Evolutionary conservation across 2,888 invertebrate species (phyloP).

Genomic region (Drosophila nigricruria): DNA sequence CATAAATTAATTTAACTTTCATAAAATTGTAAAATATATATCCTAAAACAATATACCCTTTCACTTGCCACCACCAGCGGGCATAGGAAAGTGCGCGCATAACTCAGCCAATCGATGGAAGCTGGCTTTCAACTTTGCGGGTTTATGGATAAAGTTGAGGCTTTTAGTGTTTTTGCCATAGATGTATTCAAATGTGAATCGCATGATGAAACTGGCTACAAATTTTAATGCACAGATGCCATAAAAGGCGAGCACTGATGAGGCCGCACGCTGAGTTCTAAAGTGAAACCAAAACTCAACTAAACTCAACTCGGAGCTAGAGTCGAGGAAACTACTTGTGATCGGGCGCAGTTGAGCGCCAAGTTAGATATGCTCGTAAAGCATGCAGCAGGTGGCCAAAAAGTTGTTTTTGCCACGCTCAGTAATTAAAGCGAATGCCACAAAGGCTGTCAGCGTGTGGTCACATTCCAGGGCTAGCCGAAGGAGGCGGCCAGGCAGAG

Average conservation of each 20-base stretch:
- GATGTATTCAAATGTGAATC: conserved; percentile 54
- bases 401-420: conserved; percentile 40
- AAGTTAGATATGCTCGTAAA: conserved; percentile 43
- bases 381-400: conserved; percentile 73
- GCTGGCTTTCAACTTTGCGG: conserved; percentile 44
- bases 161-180: conserved; percentile 48
- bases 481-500: conserved; percentile 6
- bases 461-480: conserved; percentile 27
- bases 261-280: conserved; percentile 43
- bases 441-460: conserved; percentile 69
- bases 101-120: conserved; percentile 48
- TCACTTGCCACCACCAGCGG: neutral
- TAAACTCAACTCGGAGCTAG: conserved; percentile 12
- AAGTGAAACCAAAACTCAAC: conserved; percentile 28
- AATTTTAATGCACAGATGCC: conserved; percentile 45
- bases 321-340: conserved; percentile 29
- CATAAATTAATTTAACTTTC: neutral
- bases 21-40: neutral
- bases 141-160: conserved; percentile 57
- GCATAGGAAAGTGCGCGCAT: conserved; percentile 22
- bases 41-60: neutral
- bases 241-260: conserved; percentile 52
- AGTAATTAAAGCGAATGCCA: conserved; percentile 71
- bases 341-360: conserved; percentile 27
- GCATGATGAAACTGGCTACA: conserved; percentile 30